A percentile compares a stretch with the other conserved stretches of the same genome.
These are phyloP conservation scores for Pachyramphus minor DNA, from an alignment of 2,113 vertebrate genomes.

Conservation along the genomic window DNA sequence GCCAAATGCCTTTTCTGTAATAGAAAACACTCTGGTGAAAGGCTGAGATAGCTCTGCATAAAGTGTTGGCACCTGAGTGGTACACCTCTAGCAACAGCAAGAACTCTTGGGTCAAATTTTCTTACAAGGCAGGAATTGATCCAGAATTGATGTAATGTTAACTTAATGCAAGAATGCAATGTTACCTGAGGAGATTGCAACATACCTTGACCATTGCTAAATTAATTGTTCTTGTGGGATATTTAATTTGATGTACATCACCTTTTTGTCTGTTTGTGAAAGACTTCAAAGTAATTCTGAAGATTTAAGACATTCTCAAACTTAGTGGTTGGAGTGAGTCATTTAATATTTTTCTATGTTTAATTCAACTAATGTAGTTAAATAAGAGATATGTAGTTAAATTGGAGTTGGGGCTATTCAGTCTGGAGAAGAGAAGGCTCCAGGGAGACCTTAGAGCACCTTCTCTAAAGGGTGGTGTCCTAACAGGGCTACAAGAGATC, in stretches of 20 bases:
- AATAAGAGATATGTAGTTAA: neutral
- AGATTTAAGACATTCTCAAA: neutral
- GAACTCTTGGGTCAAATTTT: neutral
- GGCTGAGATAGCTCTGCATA: neutral
- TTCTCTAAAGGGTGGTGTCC: neutral
- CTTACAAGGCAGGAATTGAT: constrained; percentile 2
- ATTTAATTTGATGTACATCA: neutral
- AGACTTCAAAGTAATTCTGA: neutral
- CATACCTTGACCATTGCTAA: neutral
- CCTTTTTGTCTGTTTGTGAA: neutral
- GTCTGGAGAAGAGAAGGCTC: neutral
- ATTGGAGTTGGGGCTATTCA: neutral
- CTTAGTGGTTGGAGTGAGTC: neutral
- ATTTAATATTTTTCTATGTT: neutral
- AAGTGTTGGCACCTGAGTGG: neutral
- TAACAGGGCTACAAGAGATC: neutral
- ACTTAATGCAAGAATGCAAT: neutral
- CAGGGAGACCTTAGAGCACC: neutral
- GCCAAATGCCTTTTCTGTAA: constrained; percentile 15
- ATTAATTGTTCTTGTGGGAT: neutral
- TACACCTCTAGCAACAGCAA: constrained; percentile 8
- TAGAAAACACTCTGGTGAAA: neutral
- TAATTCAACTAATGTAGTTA: neutral
- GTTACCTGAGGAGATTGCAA: neutral
- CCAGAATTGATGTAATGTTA: neutral